phyloP scores from a whole-genome alignment of 2,113 vertebrate species.

The Cololabis saira region DNA sequence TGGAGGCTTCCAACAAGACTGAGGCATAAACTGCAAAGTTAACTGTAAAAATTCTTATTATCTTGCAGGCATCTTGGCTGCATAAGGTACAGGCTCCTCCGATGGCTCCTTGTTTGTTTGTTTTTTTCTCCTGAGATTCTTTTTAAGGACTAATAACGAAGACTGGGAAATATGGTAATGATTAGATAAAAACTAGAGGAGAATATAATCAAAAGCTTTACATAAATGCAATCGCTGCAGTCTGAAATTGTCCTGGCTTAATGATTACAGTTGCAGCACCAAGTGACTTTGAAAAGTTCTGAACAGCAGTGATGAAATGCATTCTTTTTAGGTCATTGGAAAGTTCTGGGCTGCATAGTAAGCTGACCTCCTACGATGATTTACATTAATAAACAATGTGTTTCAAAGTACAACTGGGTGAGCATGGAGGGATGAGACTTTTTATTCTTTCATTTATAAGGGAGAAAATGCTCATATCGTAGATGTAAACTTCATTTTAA shows the following conservation, averaged over 20 bases:
- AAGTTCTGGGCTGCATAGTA: neutral
- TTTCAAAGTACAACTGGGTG: conserved; percentile 5
- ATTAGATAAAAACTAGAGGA: conserved; percentile 36
- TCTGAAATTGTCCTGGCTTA: conserved; percentile 30
- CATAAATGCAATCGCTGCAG: conserved; percentile 12
- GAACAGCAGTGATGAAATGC: conserved; percentile 20
- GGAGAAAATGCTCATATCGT: neutral
- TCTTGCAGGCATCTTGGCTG: conserved; percentile 30
- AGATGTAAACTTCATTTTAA: neutral
- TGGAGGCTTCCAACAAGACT: neutral
- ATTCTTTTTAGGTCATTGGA: neutral
- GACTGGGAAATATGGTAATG: conserved; percentile 56
- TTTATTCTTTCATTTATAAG: no score
- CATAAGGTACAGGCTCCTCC: conserved; percentile 40
- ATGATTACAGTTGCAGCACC: conserved; percentile 31
- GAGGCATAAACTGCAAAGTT: conserved; percentile 14
- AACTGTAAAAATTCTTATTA: conserved; percentile 55
- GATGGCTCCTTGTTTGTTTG: conserved; percentile 59
- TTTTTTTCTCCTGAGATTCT: conserved; percentile 28
- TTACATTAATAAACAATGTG: neutral
- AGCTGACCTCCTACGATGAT: neutral
- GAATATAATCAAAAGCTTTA: conserved; percentile 52
- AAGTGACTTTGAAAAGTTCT: neutral
- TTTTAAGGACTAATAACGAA: conserved; percentile 40
- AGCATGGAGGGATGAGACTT: no score